Percentiles rank a stretch among this genome's conserved stretches.
Evolutionary conservation across 2,797 vertebrate genomes (phyloP).

Genomic region (Pempheris klunzingeri): DNA sequence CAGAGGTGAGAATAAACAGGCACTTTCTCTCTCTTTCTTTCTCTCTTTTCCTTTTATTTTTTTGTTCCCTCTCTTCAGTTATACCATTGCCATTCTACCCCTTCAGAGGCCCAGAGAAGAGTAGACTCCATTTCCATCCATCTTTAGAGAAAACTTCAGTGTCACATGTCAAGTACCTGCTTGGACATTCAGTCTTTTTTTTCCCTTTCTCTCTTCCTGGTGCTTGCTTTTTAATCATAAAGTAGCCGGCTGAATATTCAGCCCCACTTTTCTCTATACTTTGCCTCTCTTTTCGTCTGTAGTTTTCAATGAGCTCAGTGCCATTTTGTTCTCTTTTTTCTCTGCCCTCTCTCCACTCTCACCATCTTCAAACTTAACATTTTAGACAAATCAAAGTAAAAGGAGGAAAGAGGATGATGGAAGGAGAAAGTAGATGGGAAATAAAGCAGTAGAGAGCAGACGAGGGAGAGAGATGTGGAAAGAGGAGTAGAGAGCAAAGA

Average conservation of each 20-base stretch:
- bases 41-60: conserved; percentile 26
- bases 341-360: conserved; percentile 29
- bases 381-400: conserved; percentile 73
- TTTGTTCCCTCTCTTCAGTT: conserved; percentile 35
- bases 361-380: conserved; percentile 62
- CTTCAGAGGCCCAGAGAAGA: conserved; percentile 32
- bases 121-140: conserved; percentile 58
- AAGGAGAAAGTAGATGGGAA: conserved; percentile 33
- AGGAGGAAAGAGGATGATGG: conserved; percentile 43
- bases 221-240: conserved; percentile 39
- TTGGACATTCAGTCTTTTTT: conserved; percentile 60
- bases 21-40: conserved; percentile 28
- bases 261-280: conserved; percentile 31
- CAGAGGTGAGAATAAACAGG: conserved; percentile 50
- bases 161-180: conserved; percentile 66
- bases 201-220: conserved; percentile 34
- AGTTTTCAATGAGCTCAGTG: conserved; percentile 51
- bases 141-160: conserved; percentile 61
- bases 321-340: conserved; percentile 36
- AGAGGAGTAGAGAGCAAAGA: conserved; percentile 46
- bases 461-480: conserved; percentile 26
- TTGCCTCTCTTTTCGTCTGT: conserved; percentile 19
- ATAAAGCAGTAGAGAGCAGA: conserved; percentile 29
- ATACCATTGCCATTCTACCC: conserved; percentile 36
- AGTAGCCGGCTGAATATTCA: conserved; percentile 53